These are phyloP conservation scores for Octomys mimax DNA, from an alignment of 2,797 vertebrate genomes.

Conservation along the genomic window DNA sequence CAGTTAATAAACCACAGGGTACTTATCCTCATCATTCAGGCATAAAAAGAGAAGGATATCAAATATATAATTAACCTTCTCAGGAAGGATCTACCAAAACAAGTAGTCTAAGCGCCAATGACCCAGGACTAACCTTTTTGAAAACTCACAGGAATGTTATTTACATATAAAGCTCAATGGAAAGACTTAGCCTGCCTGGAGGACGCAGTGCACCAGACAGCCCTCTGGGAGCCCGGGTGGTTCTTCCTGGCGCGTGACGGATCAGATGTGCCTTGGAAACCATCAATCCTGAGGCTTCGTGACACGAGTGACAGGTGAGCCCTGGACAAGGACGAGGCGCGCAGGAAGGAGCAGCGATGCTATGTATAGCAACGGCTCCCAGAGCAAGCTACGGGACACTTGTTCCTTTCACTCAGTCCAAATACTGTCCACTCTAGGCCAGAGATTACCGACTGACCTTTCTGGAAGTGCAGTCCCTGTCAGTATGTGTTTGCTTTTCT, in stretches of 20 bases:
- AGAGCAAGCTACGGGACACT: background rate
- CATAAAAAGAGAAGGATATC: slow-evolving; percentile 79
- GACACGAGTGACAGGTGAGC: fast-evolving
- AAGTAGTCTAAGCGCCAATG: slow-evolving; percentile 78
- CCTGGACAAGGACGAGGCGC: background rate
- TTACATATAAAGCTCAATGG: slow-evolving; percentile 71
- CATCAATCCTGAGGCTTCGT: background rate
- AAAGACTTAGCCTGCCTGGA: slow-evolving; percentile 58
- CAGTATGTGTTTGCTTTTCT: background rate
- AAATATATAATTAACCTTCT: slow-evolving; percentile 82
- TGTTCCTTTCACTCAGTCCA: background rate
- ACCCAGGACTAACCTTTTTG: slow-evolving; percentile 77
- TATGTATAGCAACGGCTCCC: background rate
- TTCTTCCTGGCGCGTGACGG: slow-evolving; percentile 19
- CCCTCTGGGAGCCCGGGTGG: background rate
- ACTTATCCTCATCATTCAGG: slow-evolving; percentile 68
- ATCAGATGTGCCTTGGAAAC: background rate
- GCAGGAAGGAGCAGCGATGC: background rate
- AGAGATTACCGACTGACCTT: background rate
- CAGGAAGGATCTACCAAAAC: slow-evolving; percentile 72
- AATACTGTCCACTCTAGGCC: background rate
- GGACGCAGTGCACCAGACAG: background rate
- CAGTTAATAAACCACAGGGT: slow-evolving; percentile 75
- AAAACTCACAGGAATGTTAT: slow-evolving; percentile 80
- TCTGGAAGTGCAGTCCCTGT: background rate